Evolutionary conservation across 2,113 vertebrate species (phyloP), one percentile per base, ranked within the genome.

Genomic region (Scartelaos histophorus): DNA sequence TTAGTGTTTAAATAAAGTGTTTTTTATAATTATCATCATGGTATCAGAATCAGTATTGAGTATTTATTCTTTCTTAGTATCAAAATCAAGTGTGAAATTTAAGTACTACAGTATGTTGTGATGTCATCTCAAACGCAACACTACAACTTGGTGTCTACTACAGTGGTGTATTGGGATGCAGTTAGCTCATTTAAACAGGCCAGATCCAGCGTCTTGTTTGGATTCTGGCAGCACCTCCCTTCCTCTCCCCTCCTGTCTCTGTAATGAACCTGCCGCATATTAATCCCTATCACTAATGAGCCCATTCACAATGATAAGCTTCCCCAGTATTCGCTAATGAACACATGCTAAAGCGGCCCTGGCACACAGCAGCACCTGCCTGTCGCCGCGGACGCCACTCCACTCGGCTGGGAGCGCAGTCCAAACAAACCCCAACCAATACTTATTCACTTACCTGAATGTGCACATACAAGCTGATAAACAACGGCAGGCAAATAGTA

Each of bases 221-320:
- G 67, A 85, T 85, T 80, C 82, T 85, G 82, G 75, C 75, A 79
- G 81, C 85, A 73, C 74, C 49, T 54, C 76, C 73, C 75, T 82
- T 72, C 29, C 25, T 58, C 22, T 25, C 56, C 12, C 24, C n/a
- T 72, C 79, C 80, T 75, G 82, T 82, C 85, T 86, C 79, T 84
- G 80, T 89, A 88, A 89, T 90, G 86, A 90, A 88, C 82, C 81
- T 81, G 82, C 76, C 38, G 71, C 85, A 84, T 86, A 90, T 90
- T 90, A 89, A 90, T 90, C 82, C 84, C 78, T 56, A 85, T 87
- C 85, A 76, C 87, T 90, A 90, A 92, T 90, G 90, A 92, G 89
- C 88, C 88, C 78, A 86, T 88, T 90, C 88, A 74, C 53, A 85
- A 79, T 77, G 85, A 87, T 89, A 90, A 90, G 88, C 87, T 88